These are phyloP conservation scores for Hirundo rustica DNA, from an alignment of 2,797 vertebrate genomes.

Conservation along the genomic window DNA sequence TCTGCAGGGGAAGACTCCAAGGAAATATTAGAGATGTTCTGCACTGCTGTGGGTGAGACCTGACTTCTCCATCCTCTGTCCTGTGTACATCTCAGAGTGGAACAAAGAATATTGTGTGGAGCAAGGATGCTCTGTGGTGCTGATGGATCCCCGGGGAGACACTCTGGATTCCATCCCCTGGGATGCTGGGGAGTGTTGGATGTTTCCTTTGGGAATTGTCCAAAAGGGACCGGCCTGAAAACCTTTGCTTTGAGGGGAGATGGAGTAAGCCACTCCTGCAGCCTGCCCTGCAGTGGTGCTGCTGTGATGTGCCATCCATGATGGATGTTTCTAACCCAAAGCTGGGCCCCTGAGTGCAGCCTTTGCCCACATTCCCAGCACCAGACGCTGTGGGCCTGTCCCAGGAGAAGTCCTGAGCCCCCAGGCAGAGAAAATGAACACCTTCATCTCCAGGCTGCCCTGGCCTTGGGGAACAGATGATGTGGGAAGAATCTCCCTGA, in stretches of 20 bases:
- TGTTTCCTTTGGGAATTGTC: neutral
- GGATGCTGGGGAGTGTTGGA: neutral
- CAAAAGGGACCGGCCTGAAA: neutral
- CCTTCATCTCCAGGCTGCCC: neutral
- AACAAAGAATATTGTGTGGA: rapidly evolving
- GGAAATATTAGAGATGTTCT: neutral
- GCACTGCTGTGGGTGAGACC: neutral
- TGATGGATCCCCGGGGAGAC: neutral
- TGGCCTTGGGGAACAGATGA: neutral
- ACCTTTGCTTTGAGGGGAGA: neutral
- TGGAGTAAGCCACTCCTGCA: neutral
- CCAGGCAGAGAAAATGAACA: neutral
- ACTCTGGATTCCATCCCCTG: neutral
- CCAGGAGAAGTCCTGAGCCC: neutral
- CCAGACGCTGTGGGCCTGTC: neutral
- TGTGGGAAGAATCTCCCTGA: neutral
- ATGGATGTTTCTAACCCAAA: neutral
- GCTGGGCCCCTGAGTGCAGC: neutral
- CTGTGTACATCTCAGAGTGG: neutral
- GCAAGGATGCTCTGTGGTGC: neutral
- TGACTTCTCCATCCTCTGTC: neutral
- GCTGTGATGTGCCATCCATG: rapidly evolving
- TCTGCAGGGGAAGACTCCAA: neutral
- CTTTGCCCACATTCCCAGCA: neutral
- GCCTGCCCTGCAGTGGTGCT: neutral